A percentile compares a stretch with the other conserved stretches of the same genome.
Conservation (phyloP, 2,113 vertebrate genomes). For the Bungarus multicinctus region DNA sequence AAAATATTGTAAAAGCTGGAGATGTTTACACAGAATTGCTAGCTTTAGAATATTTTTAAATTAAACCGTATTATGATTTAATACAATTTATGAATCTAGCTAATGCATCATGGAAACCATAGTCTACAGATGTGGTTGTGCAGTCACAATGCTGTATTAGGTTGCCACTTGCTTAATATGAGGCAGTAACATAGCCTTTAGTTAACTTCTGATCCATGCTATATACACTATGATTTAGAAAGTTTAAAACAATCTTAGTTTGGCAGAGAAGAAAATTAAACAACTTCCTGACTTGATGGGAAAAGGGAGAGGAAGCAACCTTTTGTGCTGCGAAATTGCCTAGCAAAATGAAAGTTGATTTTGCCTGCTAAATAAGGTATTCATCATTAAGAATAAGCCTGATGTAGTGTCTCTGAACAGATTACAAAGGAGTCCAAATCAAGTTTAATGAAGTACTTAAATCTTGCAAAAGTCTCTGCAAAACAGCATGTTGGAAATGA, state of each 20-base stretch:
- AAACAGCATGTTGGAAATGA: background rate
- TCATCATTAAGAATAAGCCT: background rate
- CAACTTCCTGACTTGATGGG: background rate
- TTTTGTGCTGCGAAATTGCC: background rate
- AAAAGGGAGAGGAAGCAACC: background rate
- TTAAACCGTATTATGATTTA: background rate
- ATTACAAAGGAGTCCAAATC: background rate
- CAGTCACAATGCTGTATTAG: background rate
- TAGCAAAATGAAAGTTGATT: background rate
- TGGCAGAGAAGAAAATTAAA: background rate
- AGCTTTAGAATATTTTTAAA: background rate
- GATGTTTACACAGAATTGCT: background rate
- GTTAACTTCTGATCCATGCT: background rate
- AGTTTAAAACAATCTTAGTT: background rate
- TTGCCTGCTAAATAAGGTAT: background rate
- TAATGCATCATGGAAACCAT: background rate
- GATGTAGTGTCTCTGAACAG: background rate
- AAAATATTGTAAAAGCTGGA: background rate
- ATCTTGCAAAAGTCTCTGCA: background rate
- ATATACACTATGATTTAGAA: background rate
- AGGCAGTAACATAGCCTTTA: background rate
- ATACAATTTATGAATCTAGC: background rate
- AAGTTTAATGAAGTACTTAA: constrained; percentile 1
- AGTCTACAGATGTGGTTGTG: background rate
- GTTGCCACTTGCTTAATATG: background rate